Evolutionary conservation across 2,113 vertebrate species (phyloP).

Genomic region (Odocoileus virginianus): DNA sequence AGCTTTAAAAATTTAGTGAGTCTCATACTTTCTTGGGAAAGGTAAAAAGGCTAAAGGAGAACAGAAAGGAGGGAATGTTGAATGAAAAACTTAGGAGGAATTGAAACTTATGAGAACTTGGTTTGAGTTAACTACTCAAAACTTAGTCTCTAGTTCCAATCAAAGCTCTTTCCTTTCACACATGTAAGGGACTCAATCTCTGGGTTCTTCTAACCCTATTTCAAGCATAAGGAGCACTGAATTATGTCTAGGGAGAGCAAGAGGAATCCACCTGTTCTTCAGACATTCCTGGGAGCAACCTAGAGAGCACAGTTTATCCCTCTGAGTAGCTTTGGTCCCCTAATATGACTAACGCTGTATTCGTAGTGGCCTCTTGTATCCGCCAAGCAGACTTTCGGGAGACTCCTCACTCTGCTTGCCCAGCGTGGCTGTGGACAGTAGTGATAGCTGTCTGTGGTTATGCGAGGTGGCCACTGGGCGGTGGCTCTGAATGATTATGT

Average conservation of each 20-base stretch:
- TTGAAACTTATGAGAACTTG: neutral
- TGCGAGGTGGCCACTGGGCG: neutral
- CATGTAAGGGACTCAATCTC: neutral
- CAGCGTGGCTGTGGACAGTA: neutral
- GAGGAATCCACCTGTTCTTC: neutral
- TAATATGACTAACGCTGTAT: constrained; percentile 70
- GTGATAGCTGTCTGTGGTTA: constrained; percentile 8
- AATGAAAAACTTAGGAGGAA: neutral
- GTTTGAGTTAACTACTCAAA: neutral
- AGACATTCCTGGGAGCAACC: constrained; percentile 5
- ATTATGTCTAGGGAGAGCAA: neutral
- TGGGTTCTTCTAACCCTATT: constrained; percentile 14
- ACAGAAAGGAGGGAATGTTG: neutral
- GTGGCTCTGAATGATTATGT: constrained; percentile 35
- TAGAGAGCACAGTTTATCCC: neutral
- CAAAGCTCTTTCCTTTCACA: constrained; percentile 33
- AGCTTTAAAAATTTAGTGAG: neutral
- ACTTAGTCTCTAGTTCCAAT: neutral
- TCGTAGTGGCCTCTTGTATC: neutral
- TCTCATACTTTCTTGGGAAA: constrained; percentile 30
- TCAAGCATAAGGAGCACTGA: neutral
- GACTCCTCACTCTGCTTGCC: constrained; percentile 49
- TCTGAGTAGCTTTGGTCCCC: constrained; percentile 31
- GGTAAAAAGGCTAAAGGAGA: neutral
- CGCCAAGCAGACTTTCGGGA: neutral